Evolutionary conservation across 2,888 invertebrate genomes (phyloP), one percentile per base, ranked within the genome.

Genomic region (Caenorhabditis imperialis): DNA sequence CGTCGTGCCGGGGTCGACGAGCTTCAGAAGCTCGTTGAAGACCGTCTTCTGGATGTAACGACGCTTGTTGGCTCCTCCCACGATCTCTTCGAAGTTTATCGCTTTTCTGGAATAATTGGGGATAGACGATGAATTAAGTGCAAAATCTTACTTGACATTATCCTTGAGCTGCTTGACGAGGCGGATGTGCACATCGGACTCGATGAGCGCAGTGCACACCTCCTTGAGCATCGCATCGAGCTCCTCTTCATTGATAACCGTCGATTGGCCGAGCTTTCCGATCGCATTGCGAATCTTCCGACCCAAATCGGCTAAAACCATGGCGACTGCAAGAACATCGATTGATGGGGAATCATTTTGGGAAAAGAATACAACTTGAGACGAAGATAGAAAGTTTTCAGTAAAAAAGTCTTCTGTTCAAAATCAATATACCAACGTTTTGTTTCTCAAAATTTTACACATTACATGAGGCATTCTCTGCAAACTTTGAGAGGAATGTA

Each of bases 241-340:
- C 78, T 98, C 99, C 94, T 95, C 85, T 67, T 86, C 87, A 73
- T 87, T 85, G 75, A 86, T 86, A 37, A 85, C 81, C n/a, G 85
- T 85, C 4, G 82, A 82, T 48, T 86, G 86, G 91, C 96, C 97
- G 82, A 99, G 91, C 60, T 96, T 96, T 89, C 96, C 94, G 90
- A 99, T 91, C 78, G 99, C 99, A 90, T 95, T 94, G 88, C 98
- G 98, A 89, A 99, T 99, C 91, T 97, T 97, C 89, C 99, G 93
- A 89, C 99, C 99, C 90, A 99, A 92, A 92, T 99, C 99, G 88
- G 99, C 99, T 92, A 99, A 94, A 90, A 99, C 99, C 99, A 99
- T 99, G n/a, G 14, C 40, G 27, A 65, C 25, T 35, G 54, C 20
- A 38, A 58, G 42, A 42, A 38, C 14, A 38, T 38, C 38, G 14